Evolutionary conservation across 2,888 invertebrate species (phyloP), one percentile per base, ranked within the genome.

Genomic region (Catocala fraxini): DNA sequence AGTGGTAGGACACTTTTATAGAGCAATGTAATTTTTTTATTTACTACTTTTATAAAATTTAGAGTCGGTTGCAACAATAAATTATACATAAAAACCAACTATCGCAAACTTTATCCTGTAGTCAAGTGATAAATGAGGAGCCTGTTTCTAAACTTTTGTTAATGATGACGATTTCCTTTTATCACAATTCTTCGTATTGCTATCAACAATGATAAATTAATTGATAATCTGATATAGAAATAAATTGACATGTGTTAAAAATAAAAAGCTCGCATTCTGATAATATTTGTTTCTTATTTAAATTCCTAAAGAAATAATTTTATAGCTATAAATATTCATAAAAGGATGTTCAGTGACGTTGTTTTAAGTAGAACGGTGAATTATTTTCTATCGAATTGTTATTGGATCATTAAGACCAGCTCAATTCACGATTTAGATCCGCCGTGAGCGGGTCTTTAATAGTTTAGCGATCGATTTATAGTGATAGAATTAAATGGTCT

Each of bases 401-500:
- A 73, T 70, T 59, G 12, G 60, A 57, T 62, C 60, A 77, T 74
- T 48, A 65, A 64, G 43, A 13, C 42, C 51, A 67, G 60, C 59
- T 65, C 53, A 51, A 65, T 68, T 68, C 64, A 46, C 45, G 60
- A 67, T 67, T 67, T 25, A 59, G 72, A 65, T 70, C 65, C 61
- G 69, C 63, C 71, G 56, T 56, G 54, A 77, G 72, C 65, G 51
- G 49, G 54, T 68, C 51, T 58, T 63, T 65, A 66, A 65, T 75
- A 52, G 65, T 53, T 65, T 43, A 48, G 59, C 57, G 66, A 73
- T 70, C 70, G 69, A 71, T 78, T 74, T 75, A 79, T 67, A 66
- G 57, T 59, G 71, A 74, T 76, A 71, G 59, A 67, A 71, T 75
- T 53, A 67, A 71, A 68, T 66, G 59, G 67, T 65, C 52, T 63